Base-by-base conservation (phyloP, 2,888 invertebrate genomes). In the Heliconius ismenius region DNA sequence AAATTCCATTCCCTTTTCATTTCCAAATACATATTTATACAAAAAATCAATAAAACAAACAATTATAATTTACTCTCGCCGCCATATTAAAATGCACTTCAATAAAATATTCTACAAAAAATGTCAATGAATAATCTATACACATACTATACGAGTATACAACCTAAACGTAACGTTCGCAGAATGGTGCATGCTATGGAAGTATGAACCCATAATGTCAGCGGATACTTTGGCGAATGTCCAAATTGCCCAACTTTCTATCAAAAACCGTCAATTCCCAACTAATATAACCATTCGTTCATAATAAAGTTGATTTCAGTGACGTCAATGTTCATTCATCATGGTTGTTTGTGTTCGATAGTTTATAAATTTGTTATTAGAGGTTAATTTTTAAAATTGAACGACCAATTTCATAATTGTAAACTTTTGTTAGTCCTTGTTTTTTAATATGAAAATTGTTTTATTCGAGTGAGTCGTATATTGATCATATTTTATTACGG, bases 161-260 rank as follows among this genome's bases (percentile, higher is more conserved):
- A 32, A 32, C 7, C 6, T 32, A 65, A 13, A 24, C 10, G n/a
- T 65, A 64, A 74, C 65, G 62, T 73, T 43, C 49, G 39, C 49
- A 54, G 39, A 32, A 60, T 63, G 67, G 60, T 58, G 9, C 10
- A 58, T 58, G 54, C 77, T 75, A 77, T 74, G 73, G 28, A 58
- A 58, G 54, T 58, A 54, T 54, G 54, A 54, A 43, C 63, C 26
- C 74, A 77, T 76, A 74, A 79, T 69, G 63, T 73, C 64, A 68
- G 36, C 62, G 63, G 68, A 39, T 43, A 73, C 43, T 62, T 77
- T 81, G 80, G 80, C 80, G 13, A 28, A 39, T 39, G 24, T 72
- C 80, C 80, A 79, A 81, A 81, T 78, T 81, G 77, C 73, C 76
- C 65, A 76, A 79, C 64, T 79, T 79, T 78, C 77, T 79, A 68